These are phyloP conservation scores for Vidua chalybeata DNA, from an alignment of 2,113 vertebrate genomes.

Conservation along the genomic window DNA sequence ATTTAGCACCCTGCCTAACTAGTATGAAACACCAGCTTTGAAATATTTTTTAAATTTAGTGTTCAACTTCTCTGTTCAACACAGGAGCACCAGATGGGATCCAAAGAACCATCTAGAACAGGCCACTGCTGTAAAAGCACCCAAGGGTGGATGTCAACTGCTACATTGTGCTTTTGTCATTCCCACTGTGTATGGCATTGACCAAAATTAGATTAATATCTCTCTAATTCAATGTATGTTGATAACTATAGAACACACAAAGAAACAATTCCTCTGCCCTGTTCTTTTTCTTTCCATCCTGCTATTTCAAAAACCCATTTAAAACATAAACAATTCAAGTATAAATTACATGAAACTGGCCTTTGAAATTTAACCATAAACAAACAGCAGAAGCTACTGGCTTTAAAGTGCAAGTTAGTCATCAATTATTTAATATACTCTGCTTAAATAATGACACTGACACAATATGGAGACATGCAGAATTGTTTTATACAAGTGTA, in stretches of 20 bases:
- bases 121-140: not conserved
- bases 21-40: not conserved
- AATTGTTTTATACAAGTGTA: conserved; percentile 15
- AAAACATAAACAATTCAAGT: not conserved
- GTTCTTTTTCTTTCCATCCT: not conserved
- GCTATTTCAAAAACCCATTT: not conserved
- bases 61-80: not conserved
- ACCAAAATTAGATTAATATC: not conserved
- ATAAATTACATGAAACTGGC: not conserved
- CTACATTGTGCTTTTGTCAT: not conserved
- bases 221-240: not conserved
- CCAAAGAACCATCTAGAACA: not conserved
- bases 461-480: not conserved
- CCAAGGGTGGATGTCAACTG: not conserved
- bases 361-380: conserved; percentile 30
- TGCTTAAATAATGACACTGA: conserved; percentile 27
- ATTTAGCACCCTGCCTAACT: not conserved
- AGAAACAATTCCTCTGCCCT: not conserved
- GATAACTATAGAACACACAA: not conserved
- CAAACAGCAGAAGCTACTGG: not conserved
- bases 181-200: not conserved
- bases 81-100: not conserved
- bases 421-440: conserved; percentile 27
- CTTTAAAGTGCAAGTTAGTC: conserved; percentile 35
- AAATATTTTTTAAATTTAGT: not conserved